These are phyloP conservation scores for Alloscopus bannaensis DNA, from an alignment of 2,888 invertebrate genomes.

Conservation along the genomic window DNA sequence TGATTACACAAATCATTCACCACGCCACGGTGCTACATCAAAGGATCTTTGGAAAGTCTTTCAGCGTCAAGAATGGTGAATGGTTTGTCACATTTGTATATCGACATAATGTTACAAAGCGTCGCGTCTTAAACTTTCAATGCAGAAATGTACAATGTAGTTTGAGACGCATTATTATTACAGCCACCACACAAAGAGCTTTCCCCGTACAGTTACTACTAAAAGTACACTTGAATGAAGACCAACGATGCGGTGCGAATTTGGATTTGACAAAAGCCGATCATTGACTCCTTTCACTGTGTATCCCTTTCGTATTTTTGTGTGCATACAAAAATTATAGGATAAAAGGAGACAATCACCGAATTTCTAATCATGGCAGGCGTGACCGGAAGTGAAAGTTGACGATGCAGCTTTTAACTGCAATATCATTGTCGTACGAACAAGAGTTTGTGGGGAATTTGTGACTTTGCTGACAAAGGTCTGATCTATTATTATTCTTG, in stretches of 20 bases:
- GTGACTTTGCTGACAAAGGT: too few relatives aligned
- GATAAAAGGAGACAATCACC: neutral
- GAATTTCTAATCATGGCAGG: slow-evolving; percentile 40
- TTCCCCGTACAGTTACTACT: neutral
- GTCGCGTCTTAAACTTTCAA: too few relatives aligned
- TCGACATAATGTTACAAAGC: too few relatives aligned
- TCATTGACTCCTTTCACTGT: neutral
- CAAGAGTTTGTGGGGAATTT: neutral
- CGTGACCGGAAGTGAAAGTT: slow-evolving; percentile 48
- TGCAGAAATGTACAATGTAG: neutral
- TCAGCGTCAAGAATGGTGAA: too few relatives aligned
- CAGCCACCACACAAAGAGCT: neutral
- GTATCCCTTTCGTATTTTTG: too few relatives aligned
- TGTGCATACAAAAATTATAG: too few relatives aligned
- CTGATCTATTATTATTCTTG: too few relatives aligned
- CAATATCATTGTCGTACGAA: neutral
- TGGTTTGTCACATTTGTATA: too few relatives aligned
- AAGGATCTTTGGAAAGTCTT: too few relatives aligned
- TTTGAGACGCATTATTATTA: too few relatives aligned
- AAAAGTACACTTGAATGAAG: neutral
- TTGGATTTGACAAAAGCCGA: neutral
- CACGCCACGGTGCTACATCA: too few relatives aligned
- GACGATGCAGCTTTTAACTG: neutral
- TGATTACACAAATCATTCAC: too few relatives aligned
- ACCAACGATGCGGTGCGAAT: neutral